Conservation (phyloP, 1,140 invertebrate species). For the Habropoda laboriosa region DNA sequence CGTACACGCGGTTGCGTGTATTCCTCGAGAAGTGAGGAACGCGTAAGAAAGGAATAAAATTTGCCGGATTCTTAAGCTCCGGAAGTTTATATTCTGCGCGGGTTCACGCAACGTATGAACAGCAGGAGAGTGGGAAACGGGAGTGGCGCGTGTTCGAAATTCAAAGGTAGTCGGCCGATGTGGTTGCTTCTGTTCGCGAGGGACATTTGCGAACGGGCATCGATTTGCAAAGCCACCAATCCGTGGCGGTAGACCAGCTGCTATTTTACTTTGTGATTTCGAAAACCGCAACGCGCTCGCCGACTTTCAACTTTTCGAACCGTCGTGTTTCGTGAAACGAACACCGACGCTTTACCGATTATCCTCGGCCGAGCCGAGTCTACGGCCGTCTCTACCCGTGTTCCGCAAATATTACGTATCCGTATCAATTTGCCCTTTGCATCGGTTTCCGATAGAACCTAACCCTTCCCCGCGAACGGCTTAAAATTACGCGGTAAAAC, state of each 20-base stretch:
- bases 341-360: constrained; percentile 26
- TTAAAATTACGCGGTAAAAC: constrained; percentile 11
- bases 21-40: too few species aligned
- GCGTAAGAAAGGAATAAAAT: constrained; percentile 8
- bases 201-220: constrained; percentile 45
- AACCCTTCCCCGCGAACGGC: not conserved
- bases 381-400: not conserved
- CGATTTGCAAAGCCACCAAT: constrained; percentile 55
- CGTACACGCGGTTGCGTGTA: too few species aligned
- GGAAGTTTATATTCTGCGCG: constrained; percentile 49
- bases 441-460: not conserved
- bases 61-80: not conserved
- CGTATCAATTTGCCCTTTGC: not conserved
- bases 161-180: constrained; percentile 47
- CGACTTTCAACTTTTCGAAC: not conserved
- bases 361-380: not conserved
- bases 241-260: constrained; percentile 2
- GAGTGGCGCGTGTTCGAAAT: constrained; percentile 51
- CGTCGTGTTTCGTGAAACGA: not conserved
- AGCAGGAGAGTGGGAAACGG: not conserved
- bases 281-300: constrained; percentile 42
- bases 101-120: constrained; percentile 6
- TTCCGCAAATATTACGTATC: not conserved
- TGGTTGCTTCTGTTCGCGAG: constrained; percentile 49
- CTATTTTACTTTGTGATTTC: constrained; percentile 61